Base-by-base conservation (phyloP, 2,797 vertebrate genomes). In the Trematomus bernacchii region DNA sequence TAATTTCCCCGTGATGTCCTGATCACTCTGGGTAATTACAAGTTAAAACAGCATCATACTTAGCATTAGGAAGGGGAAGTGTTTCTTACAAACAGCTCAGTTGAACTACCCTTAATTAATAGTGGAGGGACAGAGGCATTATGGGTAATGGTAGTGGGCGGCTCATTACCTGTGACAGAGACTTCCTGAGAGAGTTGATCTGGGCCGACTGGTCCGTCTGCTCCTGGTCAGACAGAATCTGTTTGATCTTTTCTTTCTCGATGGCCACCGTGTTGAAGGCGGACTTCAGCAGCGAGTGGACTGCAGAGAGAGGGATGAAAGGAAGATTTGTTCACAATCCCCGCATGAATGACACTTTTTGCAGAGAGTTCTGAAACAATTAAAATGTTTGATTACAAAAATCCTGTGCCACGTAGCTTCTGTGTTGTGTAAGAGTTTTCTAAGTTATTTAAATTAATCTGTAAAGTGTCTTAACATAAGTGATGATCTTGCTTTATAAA, bases 211-310 rank as follows among this genome's bases (percentile, higher is more conserved):
- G 97, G 92, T 96, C 96, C 8, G 95, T 84, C 85, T 97, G 96
- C 79, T 99, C 97, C 90, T 98, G 97, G 78, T 99, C 97, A 4
- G 95, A 96, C 87, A 99, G 94, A 89, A 99, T 95, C 94, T 98
- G 97, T 89, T 98, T 99, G 83, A 99, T 97, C 90, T 98, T 99
- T 89, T 99, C 98, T 89, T 99, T 99, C 92, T 99, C 98, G 87
- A 99, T 99, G 79, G 98, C 97, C 92, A 99, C 97, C 54, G 98
- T 99, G 92, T 99, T 99, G 93, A 99, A 99, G 18, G 98, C 97
- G 64, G 98, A 99, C 95, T 99, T 99, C 94, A 99, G 93, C 87
- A 99, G 96, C 72, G 97, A 97, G 89, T 99, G 98, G 62, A 99
- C 98, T 99, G 88, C 11, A 80, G 42, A 66, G 16, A 82, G 73